A percentile compares a stretch with the other conserved stretches of the same genome.
phyloP scores from a whole-genome alignment of 2,113 vertebrate genomes.

The Amazona guildingii region DNA sequence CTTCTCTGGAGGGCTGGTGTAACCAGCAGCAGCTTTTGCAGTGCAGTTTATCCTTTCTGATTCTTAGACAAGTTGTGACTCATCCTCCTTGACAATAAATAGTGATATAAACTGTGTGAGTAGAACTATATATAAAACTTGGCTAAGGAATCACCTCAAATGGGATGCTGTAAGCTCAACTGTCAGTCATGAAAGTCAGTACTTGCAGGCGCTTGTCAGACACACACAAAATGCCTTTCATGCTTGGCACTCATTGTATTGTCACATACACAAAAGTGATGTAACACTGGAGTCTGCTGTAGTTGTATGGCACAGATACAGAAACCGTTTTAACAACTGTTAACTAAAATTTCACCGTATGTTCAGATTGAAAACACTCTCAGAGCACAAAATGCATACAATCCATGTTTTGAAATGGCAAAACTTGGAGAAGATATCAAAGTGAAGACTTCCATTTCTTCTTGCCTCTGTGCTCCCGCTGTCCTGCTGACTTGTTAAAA shows the following conservation, averaged over 20 bases:
- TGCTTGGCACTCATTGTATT: accelerated
- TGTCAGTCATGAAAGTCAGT: too few relatives aligned
- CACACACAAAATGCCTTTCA: background rate
- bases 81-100: background rate
- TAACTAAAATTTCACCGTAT: background rate
- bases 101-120: background rate
- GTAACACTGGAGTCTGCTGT: background rate
- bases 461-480: background rate
- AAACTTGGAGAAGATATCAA: background rate
- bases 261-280: accelerated
- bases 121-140: background rate
- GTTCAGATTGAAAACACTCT: background rate
- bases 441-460: background rate
- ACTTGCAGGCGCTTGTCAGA: background rate
- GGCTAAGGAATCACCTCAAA: background rate
- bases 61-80: background rate
- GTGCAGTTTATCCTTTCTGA: background rate
- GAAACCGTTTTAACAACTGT: background rate
- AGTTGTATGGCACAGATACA: background rate
- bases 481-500: background rate
- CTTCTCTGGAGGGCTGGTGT: background rate
- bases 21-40: background rate
- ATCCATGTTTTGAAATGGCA: background rate
- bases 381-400: background rate
- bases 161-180: background rate